phyloP scores from a whole-genome alignment of 2,888 invertebrate genomes.

The Choreutis nemorana region DNA sequence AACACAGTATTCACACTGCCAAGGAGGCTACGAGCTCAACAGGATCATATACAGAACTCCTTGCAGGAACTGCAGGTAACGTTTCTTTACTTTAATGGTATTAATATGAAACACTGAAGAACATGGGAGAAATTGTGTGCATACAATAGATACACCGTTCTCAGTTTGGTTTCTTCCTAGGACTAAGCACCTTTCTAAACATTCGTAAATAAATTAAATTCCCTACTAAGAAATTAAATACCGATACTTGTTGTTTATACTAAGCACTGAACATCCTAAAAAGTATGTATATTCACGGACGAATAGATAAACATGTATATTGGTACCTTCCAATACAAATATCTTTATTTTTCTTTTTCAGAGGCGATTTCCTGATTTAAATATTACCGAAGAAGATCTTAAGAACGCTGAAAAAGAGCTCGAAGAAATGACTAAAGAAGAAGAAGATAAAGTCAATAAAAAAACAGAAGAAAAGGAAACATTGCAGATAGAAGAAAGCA shows the following conservation, averaged over 20 bases:
- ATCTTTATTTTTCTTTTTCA: conserved; percentile 18
- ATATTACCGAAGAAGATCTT: conserved; percentile 52
- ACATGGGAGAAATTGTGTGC: no score
- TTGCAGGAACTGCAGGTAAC: conserved; percentile 55
- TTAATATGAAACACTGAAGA: no score
- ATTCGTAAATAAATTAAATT: no score
- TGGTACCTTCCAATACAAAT: not conserved
- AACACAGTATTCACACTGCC: conserved; percentile 73
- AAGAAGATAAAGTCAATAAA: conserved; percentile 17
- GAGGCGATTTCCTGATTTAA: conserved; percentile 47
- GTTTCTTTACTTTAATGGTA: no score
- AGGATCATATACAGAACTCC: conserved; percentile 54
- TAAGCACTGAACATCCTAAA: no score
- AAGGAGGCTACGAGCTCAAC: conserved; percentile 62
- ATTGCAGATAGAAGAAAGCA: conserved; percentile 19
- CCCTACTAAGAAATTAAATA: no score
- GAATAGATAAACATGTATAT: no score
- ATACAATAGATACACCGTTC: no score
- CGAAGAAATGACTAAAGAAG: conserved; percentile 37
- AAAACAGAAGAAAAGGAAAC: conserved; percentile 12
- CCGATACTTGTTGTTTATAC: no score
- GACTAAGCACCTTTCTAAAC: no score
- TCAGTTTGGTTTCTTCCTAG: no score
- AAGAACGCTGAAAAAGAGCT: conserved; percentile 45
- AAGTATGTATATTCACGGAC: no score